Base-by-base conservation (phyloP, 2,113 vertebrate genomes). In the Gavia stellata region DNA sequence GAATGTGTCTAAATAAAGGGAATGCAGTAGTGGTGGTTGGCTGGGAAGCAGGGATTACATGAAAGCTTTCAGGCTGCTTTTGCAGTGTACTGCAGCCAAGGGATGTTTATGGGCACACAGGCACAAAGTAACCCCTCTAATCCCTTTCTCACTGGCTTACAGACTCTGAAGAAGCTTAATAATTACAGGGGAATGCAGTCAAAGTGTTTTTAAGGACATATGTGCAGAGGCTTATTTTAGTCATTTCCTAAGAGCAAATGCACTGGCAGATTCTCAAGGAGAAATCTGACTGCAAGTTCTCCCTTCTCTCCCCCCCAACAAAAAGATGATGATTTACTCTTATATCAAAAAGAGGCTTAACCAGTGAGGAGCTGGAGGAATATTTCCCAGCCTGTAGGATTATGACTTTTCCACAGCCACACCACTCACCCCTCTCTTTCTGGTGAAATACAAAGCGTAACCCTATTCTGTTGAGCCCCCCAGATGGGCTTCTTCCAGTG, bases 141-240 rank as follows among this genome's bases (percentile, higher is more conserved):
- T 98, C 97, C 87, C 94, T 96, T 97, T 96, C 92, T 97, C 84
- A 83, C 93, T 98, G 94, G 93, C 93, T 97, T 97, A 91, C 53
- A 92, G 97, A 73, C 96, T 96, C 94, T 65, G 91, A 98, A 98
- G 92, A 94, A 97, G 92, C 94, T 98, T 97, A 97, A 98, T 97
- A 97, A 97, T 98, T 98, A 97, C 97, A 96, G 91, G 80, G 59
- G 92, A 95, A 94, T 92, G 95, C 86, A 89, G 83, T 96, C 91
- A 98, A 96, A 97, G 96, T 97, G 91, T 92, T 98, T 97, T 97
- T 97, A 97, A 98, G 95, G 94, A 94, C 95, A 96, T 98, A 97
- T 96, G 97, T 92, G 77, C 94, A 90, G 88, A 90, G 82, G 96
- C 42, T 97, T 97, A 96, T 97, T 97, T 97, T 95, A 95, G 94